Conservation (phyloP, 2,888 invertebrate genomes). For the Nezara viridula region DNA sequence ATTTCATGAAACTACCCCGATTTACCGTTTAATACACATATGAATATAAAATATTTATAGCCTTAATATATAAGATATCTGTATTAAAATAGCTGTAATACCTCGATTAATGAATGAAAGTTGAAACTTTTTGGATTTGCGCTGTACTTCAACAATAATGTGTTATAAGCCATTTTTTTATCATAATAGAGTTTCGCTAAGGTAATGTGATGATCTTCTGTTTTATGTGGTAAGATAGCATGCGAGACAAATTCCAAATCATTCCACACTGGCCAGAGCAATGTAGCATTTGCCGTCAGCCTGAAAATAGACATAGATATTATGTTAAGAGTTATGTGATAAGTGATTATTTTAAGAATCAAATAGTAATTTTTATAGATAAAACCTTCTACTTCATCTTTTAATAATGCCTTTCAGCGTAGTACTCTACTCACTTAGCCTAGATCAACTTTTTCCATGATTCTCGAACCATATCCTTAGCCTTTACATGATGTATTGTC, state of each 20-base stretch:
- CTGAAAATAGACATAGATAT: slow-evolving; percentile 66
- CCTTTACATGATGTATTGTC: too few species aligned
- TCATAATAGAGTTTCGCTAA: slow-evolving; percentile 65
- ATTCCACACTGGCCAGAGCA: slow-evolving; percentile 71
- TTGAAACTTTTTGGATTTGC: slow-evolving; percentile 62
- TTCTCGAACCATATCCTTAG: too few species aligned
- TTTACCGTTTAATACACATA: too few species aligned
- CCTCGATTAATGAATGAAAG: slow-evolving; percentile 63
- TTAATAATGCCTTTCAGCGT: too few species aligned
- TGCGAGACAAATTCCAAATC: slow-evolving; percentile 73
- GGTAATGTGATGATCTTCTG: slow-evolving; percentile 75
- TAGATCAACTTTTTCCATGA: too few species aligned
- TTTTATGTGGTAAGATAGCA: slow-evolving; percentile 76
- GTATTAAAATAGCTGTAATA: slow-evolving; percentile 47
- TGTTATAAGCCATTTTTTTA: slow-evolving; percentile 64
- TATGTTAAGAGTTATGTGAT: too few species aligned
- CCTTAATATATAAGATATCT: background rate
- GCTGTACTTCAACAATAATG: slow-evolving; percentile 65
- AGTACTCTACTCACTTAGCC: too few species aligned
- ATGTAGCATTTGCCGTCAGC: slow-evolving; percentile 74
- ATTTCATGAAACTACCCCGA: too few species aligned
- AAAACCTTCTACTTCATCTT: too few species aligned
- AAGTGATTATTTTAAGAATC: too few species aligned
- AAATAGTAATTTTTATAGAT: too few species aligned
- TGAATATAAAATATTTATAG: background rate